phyloP scores from a whole-genome alignment of 2,888 invertebrate species.

The Hyppa rectilinea region DNA sequence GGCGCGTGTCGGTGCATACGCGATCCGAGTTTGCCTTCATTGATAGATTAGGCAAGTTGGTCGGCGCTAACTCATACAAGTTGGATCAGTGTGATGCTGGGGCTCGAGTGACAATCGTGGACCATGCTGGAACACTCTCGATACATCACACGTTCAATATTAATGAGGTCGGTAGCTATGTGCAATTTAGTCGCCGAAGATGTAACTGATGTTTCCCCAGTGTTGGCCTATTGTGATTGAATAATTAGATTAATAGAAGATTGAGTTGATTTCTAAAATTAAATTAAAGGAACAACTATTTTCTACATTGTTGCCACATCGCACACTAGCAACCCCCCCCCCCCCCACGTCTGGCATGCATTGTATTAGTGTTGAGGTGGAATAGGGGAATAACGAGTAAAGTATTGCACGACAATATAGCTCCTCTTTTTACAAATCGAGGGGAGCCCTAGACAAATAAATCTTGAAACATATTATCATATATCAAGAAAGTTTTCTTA shows the following conservation, averaged over 20 bases:
- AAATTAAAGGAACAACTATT: neutral
- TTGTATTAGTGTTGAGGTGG: neutral
- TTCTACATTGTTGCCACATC: neutral
- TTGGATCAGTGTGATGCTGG: neutral
- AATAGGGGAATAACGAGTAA: neutral
- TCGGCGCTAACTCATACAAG: slow-evolving; percentile 18
- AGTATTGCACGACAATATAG: neutral
- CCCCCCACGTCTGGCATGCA: neutral
- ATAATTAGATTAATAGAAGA: neutral
- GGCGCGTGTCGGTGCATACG: slow-evolving; percentile 44
- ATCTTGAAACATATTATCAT: slow-evolving; percentile 46
- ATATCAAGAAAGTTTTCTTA: slow-evolving; percentile 46
- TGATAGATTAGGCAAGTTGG: slow-evolving; percentile 56
- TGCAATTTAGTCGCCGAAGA: neutral
- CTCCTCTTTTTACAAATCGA: slow-evolving; percentile 33
- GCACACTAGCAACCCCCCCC: too few species aligned
- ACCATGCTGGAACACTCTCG: neutral
- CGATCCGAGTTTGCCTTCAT: slow-evolving; percentile 40
- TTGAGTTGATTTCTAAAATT: neutral
- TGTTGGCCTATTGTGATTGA: neutral
- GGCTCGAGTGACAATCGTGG: neutral
- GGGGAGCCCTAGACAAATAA: slow-evolving; percentile 44
- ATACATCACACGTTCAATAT: neutral
- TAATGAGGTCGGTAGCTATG: neutral
- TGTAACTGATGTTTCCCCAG: neutral